Conservation (phyloP, 1,140 invertebrate species). For the Drosophila orena region DNA sequence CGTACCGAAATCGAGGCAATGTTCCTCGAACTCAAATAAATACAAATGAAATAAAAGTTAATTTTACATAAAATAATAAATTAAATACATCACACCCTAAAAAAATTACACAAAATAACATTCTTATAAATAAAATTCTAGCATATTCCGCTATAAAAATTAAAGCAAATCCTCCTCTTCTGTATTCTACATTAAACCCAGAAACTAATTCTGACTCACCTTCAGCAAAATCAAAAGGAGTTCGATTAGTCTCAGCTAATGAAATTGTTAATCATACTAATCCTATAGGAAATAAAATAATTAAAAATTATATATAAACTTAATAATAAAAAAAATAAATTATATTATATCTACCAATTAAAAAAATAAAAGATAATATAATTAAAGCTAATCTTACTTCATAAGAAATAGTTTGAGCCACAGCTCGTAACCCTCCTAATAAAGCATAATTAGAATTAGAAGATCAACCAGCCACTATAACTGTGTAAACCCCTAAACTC, state of each 20-base stretch:
- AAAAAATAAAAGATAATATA: slow-evolving; percentile 55
- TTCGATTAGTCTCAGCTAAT: slow-evolving; percentile 86
- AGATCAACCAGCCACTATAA: too few species aligned
- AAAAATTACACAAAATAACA: slow-evolving; percentile 90
- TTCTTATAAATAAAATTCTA: slow-evolving; percentile 86
- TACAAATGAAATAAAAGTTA: slow-evolving; percentile 86
- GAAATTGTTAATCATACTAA: slow-evolving; percentile 87
- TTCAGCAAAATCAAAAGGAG: slow-evolving; percentile 92
- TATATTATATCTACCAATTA: slow-evolving; percentile 66
- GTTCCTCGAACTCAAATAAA: slow-evolving; percentile 65
- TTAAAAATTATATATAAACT: slow-evolving; percentile 85
- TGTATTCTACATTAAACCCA: slow-evolving; percentile 91
- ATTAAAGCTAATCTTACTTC: slow-evolving; percentile 3
- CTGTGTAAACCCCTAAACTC: too few species aligned
- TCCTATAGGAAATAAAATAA: slow-evolving; percentile 85
- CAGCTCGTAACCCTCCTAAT: slow-evolving; percentile 84
- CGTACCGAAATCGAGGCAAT: slow-evolving; percentile 60
- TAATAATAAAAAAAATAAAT: slow-evolving; percentile 78
- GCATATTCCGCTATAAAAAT: slow-evolving; percentile 90
- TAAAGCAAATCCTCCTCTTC: slow-evolving; percentile 88
- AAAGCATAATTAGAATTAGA: slow-evolving; percentile 89
- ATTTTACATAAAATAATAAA: slow-evolving; percentile 87
- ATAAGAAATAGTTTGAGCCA: slow-evolving; percentile 1
- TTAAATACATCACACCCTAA: slow-evolving; percentile 86
- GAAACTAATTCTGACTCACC: slow-evolving; percentile 91